A percentile compares a stretch with the other conserved stretches of the same genome.
Evolutionary conservation across 2,113 vertebrate species (phyloP).

Genomic region (Brachirus orientalis): DNA sequence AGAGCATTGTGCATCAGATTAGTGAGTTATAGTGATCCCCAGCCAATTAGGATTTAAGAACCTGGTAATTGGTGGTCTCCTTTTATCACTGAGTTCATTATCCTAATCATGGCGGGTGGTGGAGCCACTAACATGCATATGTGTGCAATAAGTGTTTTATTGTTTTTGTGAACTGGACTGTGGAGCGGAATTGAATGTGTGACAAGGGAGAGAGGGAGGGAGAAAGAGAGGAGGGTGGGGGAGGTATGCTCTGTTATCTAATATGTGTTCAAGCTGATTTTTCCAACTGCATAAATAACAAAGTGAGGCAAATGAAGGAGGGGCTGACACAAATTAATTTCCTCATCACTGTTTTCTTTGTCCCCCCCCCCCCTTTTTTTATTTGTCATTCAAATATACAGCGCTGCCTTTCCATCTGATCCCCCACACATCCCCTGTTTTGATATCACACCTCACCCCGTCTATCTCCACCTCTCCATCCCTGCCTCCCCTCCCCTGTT

Average conservation of each 20-base stretch:
- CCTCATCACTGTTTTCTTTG: slow-evolving; percentile 54
- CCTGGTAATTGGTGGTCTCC: slow-evolving; percentile 61
- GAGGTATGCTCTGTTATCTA: slow-evolving; percentile 57
- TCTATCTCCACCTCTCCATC: slow-evolving; percentile 12
- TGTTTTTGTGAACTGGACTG: slow-evolving; percentile 71
- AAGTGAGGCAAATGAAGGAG: slow-evolving; percentile 43
- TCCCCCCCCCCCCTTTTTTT: slow-evolving; percentile 23
- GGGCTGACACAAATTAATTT: slow-evolving; percentile 50
- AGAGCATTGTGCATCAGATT: slow-evolving; percentile 51
- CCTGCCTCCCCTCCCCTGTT: background rate
- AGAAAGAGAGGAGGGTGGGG: background rate
- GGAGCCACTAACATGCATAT: slow-evolving; percentile 54
- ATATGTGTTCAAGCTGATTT: slow-evolving; percentile 51
- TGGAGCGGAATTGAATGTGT: slow-evolving; percentile 45
- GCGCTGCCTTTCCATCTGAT: slow-evolving; percentile 1
- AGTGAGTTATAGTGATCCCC: slow-evolving; percentile 54
- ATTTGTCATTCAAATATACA: slow-evolving; percentile 21
- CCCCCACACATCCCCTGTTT: background rate
- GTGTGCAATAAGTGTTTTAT: slow-evolving; percentile 57
- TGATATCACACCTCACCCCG: background rate
- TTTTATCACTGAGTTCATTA: slow-evolving; percentile 59
- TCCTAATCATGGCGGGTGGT: slow-evolving; percentile 50
- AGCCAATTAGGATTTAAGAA: slow-evolving; percentile 64
- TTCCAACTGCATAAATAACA: slow-evolving; percentile 53
- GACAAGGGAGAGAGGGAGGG: background rate